Evolutionary conservation across 2,113 vertebrate genomes (phyloP).

Genomic region (Toxotes chatareus): DNA sequence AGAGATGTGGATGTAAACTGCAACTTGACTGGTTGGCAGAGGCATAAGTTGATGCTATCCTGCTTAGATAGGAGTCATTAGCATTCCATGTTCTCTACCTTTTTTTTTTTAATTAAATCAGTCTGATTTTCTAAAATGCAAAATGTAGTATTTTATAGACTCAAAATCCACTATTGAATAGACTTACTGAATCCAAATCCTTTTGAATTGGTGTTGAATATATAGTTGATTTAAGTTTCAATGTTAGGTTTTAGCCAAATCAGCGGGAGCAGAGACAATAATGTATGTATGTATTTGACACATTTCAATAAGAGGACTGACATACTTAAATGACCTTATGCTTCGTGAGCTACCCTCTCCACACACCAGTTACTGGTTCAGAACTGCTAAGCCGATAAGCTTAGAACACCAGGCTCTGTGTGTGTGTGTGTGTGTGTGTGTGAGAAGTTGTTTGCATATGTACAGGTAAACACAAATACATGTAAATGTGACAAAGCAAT

Average conservation of each 20-base stretch:
- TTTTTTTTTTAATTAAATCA: not conserved
- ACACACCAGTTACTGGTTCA: not conserved
- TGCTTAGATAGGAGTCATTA: not conserved
- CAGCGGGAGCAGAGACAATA: not conserved
- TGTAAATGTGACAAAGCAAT: slow-evolving; percentile 53
- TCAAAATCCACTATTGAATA: not conserved
- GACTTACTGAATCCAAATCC: not conserved
- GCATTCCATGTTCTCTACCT: not conserved
- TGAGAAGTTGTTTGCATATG: slow-evolving; percentile 33
- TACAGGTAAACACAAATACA: slow-evolving; percentile 43
- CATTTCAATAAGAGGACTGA: not conserved
- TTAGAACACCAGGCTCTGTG: not conserved
- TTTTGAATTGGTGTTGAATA: not conserved
- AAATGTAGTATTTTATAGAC: not conserved
- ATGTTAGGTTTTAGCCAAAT: not conserved
- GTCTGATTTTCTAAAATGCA: not conserved
- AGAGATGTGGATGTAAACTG: too few relatives aligned
- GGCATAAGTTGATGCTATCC: not conserved
- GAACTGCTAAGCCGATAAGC: slow-evolving; percentile 7
- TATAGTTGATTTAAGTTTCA: not conserved
- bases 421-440: not conserved
- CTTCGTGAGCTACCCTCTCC: not conserved
- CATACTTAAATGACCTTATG: not conserved
- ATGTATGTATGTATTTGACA: not conserved
- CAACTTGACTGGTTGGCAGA: too few relatives aligned